Conservation (phyloP, 2,797 vertebrate species). For the Champsocephalus esox region DNA sequence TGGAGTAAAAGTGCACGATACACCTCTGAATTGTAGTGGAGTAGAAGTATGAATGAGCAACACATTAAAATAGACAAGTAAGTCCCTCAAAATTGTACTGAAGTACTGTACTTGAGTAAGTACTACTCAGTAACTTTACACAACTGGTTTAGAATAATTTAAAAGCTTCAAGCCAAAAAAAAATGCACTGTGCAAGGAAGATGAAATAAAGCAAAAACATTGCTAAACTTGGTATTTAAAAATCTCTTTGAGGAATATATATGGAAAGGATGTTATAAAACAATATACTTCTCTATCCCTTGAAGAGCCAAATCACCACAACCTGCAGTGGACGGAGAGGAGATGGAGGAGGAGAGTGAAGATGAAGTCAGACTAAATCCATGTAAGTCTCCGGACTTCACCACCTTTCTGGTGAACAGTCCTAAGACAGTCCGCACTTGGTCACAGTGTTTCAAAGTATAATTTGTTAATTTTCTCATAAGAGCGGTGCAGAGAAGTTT, state of each 20-base stretch:
- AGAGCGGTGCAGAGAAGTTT: background rate
- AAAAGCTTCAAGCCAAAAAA: background rate
- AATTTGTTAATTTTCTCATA: background rate
- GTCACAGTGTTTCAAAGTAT: background rate
- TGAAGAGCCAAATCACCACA: conserved; percentile 89
- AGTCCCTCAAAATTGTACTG: too few relatives aligned
- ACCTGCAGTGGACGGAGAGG: conserved; percentile 71
- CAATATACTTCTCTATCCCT: background rate
- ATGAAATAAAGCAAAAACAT: background rate
- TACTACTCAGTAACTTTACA: too few relatives aligned
- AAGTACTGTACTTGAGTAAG: too few relatives aligned
- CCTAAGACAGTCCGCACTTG: background rate
- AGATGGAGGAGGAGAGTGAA: conserved; percentile 81
- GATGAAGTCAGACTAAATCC: conserved; percentile 86
- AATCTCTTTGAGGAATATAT: background rate
- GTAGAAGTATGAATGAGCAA: too few relatives aligned
- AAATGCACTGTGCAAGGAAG: background rate
- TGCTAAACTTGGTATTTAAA: background rate
- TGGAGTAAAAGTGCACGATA: too few relatives aligned
- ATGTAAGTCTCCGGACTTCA: conserved; percentile 77
- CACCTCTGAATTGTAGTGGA: too few relatives aligned
- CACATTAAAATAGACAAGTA: too few relatives aligned
- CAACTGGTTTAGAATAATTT: background rate
- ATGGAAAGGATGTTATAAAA: background rate
- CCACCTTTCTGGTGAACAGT: background rate